A percentile compares a stretch with the other conserved stretches of the same genome.
These are phyloP conservation scores for Perccottus glenii DNA, from an alignment of 2,113 vertebrate genomes.

Conservation along the genomic window DNA sequence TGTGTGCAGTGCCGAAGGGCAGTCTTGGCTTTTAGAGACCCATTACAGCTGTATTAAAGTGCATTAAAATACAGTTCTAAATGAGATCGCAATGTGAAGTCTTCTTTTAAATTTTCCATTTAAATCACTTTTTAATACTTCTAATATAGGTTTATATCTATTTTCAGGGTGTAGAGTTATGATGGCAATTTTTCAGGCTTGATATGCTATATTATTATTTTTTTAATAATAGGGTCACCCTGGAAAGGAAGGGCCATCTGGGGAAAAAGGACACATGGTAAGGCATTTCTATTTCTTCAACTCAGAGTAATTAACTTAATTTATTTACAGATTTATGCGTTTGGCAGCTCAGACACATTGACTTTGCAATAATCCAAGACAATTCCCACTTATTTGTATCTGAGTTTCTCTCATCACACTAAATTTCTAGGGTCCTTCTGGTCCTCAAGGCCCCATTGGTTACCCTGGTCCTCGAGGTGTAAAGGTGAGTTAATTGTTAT, in stretches of 20 bases:
- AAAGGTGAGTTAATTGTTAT: slow-evolving; percentile 84
- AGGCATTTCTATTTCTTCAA: slow-evolving; percentile 14
- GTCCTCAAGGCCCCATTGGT: slow-evolving; percentile 94
- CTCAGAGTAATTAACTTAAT: background rate
- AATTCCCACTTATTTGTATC: background rate
- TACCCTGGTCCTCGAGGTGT: slow-evolving; percentile 94
- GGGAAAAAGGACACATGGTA: slow-evolving; percentile 94
- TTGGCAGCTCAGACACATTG: slow-evolving; percentile 19
- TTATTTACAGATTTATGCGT: background rate
- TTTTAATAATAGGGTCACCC: slow-evolving; percentile 88
- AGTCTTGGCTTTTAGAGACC: slow-evolving; percentile 28
- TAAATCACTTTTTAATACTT: slow-evolving; percentile 40
- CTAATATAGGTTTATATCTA: slow-evolving; percentile 40
- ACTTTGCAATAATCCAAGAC: slow-evolving; percentile 17
- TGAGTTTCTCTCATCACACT: slow-evolving; percentile 22
- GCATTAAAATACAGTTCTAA: slow-evolving; percentile 47
- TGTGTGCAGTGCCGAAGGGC: slow-evolving; percentile 17
- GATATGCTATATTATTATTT: slow-evolving; percentile 51
- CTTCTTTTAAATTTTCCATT: slow-evolving; percentile 32
- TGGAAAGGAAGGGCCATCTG: slow-evolving; percentile 93
- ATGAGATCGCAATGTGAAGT: slow-evolving; percentile 42
- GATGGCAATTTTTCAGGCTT: slow-evolving; percentile 47
- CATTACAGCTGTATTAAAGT: slow-evolving; percentile 36
- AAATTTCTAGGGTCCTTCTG: slow-evolving; percentile 86
- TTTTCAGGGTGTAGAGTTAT: slow-evolving; percentile 52